Evolutionary conservation across 2,888 invertebrate genomes (phyloP).

Genomic region (Auanema sp.): DNA sequence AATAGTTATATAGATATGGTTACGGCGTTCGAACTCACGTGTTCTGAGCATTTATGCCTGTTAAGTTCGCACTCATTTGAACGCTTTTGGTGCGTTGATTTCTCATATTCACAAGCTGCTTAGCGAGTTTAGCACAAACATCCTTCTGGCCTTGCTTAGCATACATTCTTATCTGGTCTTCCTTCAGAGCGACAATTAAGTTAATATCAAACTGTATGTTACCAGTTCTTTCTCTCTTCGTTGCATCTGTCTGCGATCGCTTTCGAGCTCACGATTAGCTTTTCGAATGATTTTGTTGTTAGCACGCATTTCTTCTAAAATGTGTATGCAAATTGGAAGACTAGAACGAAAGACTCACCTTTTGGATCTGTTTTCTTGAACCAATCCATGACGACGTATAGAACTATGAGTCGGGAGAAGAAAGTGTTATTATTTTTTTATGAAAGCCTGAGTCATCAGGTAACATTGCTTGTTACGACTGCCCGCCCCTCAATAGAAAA

Average conservation of each 20-base stretch:
- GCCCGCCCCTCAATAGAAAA: too few species aligned
- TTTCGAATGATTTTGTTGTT: slow-evolving; percentile 81
- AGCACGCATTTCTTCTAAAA: slow-evolving; percentile 79
- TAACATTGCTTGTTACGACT: too few species aligned
- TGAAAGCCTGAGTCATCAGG: too few species aligned
- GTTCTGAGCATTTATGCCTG: slow-evolving; percentile 80
- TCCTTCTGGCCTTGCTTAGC: slow-evolving; percentile 85
- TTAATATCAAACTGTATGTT: too few species aligned
- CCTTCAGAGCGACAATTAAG: slow-evolving; percentile 70
- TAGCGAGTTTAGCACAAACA: slow-evolving; percentile 75
- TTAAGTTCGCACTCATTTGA: slow-evolving; percentile 80
- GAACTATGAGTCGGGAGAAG: too few species aligned
- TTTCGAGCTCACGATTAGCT: slow-evolving; percentile 81
- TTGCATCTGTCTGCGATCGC: slow-evolving; percentile 80
- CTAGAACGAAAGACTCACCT: slow-evolving; percentile 30
- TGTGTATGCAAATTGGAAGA: slow-evolving; percentile 27
- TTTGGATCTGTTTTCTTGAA: slow-evolving; percentile 52
- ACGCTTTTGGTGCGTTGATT: slow-evolving; percentile 84
- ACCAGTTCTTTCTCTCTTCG: slow-evolving; percentile 87
- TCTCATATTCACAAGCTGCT: slow-evolving; percentile 82
- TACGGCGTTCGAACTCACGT: slow-evolving; percentile 67
- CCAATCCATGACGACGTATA: slow-evolving; percentile 23
- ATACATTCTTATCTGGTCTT: slow-evolving; percentile 84
- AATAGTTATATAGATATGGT: not conserved
- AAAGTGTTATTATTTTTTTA: too few species aligned